Conservation (phyloP, 2,888 invertebrate species). For the Pachymerium ferrugineum region DNA sequence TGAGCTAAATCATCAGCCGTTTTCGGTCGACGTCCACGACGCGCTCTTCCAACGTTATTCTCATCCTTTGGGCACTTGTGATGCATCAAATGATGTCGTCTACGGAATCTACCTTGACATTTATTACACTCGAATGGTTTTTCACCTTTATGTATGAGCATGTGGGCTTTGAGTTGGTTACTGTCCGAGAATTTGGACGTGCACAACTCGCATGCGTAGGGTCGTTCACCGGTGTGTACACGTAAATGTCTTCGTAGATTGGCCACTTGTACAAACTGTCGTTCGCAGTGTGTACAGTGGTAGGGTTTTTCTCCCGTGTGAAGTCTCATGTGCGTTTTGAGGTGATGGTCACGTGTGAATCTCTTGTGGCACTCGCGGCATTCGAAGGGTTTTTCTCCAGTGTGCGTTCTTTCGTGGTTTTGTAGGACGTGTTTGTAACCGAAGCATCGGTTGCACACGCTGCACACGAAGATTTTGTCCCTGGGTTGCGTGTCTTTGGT, state of each 20-base stretch:
- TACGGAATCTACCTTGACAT: conserved; percentile 72
- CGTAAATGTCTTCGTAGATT: conserved; percentile 80
- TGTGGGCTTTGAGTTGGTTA: conserved; percentile 84
- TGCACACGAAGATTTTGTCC: conserved; percentile 83
- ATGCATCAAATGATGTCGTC: conserved; percentile 78
- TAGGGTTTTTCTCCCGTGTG: conserved; percentile 93
- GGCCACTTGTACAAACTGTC: conserved; percentile 89
- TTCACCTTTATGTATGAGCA: conserved; percentile 81
- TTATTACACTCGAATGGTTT: conserved; percentile 78
- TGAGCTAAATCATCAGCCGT: conserved; percentile 27
- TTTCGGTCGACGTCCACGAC: conserved; percentile 41
- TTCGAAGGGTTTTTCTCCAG: conserved; percentile 90
- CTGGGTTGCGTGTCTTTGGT: conserved; percentile 34
- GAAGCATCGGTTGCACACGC: conserved; percentile 78
- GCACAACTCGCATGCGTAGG: conserved; percentile 80
- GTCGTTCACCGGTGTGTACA: conserved; percentile 86
- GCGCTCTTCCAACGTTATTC: conserved; percentile 40
- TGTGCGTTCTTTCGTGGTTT: conserved; percentile 90
- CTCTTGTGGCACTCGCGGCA: conserved; percentile 86
- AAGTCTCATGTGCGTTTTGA: conserved; percentile 85
- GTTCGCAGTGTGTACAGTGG: conserved; percentile 83
- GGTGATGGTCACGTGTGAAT: conserved; percentile 86
- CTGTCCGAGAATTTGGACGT: conserved; percentile 82
- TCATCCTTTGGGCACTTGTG: conserved; percentile 65
- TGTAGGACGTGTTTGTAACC: conserved; percentile 92